Percentiles rank a stretch among this genome's conserved stretches.
Evolutionary conservation across 2,113 vertebrate species (phyloP).

Genomic region (Halcyon malimbica): DNA sequence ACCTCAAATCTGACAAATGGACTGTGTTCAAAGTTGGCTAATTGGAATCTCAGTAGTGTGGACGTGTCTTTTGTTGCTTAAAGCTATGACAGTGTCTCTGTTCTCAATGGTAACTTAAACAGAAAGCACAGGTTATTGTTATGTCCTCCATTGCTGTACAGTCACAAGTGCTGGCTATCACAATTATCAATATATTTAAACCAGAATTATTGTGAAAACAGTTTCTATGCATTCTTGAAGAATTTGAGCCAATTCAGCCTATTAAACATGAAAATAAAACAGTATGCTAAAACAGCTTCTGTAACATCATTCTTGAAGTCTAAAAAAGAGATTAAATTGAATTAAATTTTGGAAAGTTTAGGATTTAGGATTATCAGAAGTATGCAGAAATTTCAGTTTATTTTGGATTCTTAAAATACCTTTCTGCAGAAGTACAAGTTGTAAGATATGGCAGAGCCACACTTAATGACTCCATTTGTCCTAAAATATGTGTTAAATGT

Average conservation of each 20-base stretch:
- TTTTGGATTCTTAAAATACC: not conserved
- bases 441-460: not conserved
- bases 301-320: not conserved
- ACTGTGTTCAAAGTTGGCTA: constrained; percentile 10
- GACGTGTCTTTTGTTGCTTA: not conserved
- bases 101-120: not conserved
- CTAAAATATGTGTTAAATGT: not conserved
- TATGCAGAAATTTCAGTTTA: not conserved
- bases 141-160: not conserved
- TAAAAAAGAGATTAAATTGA: not conserved
- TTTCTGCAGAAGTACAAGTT: not conserved
- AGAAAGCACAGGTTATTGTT: not conserved
- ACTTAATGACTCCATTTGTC: not conserved
- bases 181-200: not conserved
- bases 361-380: not conserved
- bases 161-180: not conserved
- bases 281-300: not conserved
- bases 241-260: not conserved
- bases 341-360: not conserved
- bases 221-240: not conserved
- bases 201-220: not conserved
- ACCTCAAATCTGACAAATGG: constrained; percentile 47
- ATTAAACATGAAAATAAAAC: not conserved
- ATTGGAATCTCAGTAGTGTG: constrained; percentile 27
- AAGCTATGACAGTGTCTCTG: constrained; percentile 9